Base-by-base conservation (phyloP, 2,113 vertebrate genomes). In the Phasianus colchicus region DNA sequence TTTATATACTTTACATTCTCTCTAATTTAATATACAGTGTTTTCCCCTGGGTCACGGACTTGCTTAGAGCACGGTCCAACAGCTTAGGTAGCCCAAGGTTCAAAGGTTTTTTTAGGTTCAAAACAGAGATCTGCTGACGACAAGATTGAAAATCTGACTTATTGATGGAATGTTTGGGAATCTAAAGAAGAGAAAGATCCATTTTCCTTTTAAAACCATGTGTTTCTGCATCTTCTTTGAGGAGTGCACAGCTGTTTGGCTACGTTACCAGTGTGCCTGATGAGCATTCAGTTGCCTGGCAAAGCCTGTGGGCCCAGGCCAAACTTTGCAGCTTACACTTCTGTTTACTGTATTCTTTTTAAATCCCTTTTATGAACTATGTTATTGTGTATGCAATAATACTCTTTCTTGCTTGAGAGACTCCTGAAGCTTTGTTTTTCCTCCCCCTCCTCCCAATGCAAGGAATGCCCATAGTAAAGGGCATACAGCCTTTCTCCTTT, bases 181-280 rank as follows among this genome's bases (percentile, higher is more conserved):
- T 5, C 4, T 69, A 77, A 83, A 89, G 38, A 76, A 67, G 29
- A 84, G 30, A 76, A 89, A 70, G 16, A 38, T 30, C 4, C 4
- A 2, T 80, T 94, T 90, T 71, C 55, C 17, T 86, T 70, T 69
- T 42, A 63, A 72, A 61, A 71, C 13, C 50, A 15, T 81, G 47
- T 93, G 67, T 84, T 94, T 79, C 60, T 63, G 34, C 75, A 91
- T 82, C 30, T 77, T 71, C 71, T 83, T 45, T 52, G 64, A 91
- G 50, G 67, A 92, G 15, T 60, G 79, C 81, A 85, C 78, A 92
- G 79, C 67, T 95, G 87, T 89, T 92, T 90, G 89, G 61, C 50
- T 86, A 29, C 13, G 27, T 81, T 91, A 69, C 24, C 32, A 8
- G 74, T 83, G 73, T 86, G 67, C n/a, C 58, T 88, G 47, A 89